phyloP scores from a whole-genome alignment of 2,113 vertebrate species.

The Macroglossus sobrinus region DNA sequence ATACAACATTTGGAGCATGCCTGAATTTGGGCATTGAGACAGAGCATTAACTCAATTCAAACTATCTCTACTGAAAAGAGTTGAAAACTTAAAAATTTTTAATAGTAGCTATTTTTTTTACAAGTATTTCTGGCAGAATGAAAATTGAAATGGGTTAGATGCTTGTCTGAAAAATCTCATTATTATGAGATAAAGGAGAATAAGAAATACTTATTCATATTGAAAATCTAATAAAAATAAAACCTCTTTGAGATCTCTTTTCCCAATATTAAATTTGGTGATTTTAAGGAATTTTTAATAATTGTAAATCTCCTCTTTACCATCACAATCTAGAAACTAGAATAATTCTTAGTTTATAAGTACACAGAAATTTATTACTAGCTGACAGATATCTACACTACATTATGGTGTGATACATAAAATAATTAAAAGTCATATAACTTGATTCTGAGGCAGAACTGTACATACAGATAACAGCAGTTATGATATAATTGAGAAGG shows the following conservation, averaged over 20 bases:
- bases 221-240: slow-evolving; percentile 63
- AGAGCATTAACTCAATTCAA: background rate
- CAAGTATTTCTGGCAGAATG: background rate
- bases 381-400: background rate
- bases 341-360: background rate
- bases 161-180: slow-evolving; percentile 42
- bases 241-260: background rate
- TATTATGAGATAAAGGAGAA: slow-evolving; percentile 48
- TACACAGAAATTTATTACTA: background rate
- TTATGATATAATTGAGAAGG: background rate
- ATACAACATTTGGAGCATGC: background rate
- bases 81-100: background rate
- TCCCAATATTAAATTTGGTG: background rate
- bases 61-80: background rate
- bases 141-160: background rate
- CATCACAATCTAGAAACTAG: background rate
- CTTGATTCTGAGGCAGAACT: background rate
- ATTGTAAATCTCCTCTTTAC: background rate
- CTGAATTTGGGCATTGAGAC: background rate
- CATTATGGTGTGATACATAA: background rate
- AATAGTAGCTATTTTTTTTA: background rate
- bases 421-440: background rate
- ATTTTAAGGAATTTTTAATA: slow-evolving; percentile 22
- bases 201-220: slow-evolving; percentile 2
- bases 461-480: background rate